Percentiles rank a stretch among this genome's conserved stretches.
These are phyloP conservation scores for Mustelus asterias DNA, from an alignment of 2,113 vertebrate genomes.

Conservation along the genomic window DNA sequence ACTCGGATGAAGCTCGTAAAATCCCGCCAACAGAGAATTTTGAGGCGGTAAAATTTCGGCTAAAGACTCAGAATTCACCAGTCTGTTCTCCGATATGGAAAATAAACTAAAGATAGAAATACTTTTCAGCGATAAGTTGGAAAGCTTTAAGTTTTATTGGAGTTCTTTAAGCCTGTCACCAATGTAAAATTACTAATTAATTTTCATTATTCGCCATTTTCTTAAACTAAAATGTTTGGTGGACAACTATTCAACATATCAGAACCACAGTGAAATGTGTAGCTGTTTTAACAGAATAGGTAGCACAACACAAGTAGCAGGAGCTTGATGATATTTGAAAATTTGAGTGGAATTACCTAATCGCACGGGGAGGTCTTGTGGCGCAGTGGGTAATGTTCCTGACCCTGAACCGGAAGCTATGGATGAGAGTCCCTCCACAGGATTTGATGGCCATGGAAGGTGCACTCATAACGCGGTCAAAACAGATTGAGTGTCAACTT, in stretches of 20 bases:
- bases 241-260: neutral
- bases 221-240: neutral
- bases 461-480: too few species aligned
- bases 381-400: too few species aligned
- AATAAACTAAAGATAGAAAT: neutral
- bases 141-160: neutral
- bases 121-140: neutral
- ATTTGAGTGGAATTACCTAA: neutral
- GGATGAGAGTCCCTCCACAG: too few species aligned
- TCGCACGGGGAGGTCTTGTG: neutral
- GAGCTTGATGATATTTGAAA: neutral
- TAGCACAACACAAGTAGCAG: neutral
- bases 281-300: neutral
- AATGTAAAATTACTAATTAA: too few species aligned
- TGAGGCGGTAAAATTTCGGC: too few species aligned
- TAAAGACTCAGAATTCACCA: neutral
- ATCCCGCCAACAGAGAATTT: too few species aligned
- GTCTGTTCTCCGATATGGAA: neutral
- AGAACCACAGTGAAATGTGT: neutral
- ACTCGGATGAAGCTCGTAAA: too few species aligned
- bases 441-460: too few species aligned
- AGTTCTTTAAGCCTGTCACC: neutral
- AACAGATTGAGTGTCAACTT: too few species aligned
- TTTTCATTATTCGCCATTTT: neutral
- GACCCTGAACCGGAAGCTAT: too few species aligned